These are phyloP conservation scores for Platysternon megacephalum DNA, from an alignment of 2,113 vertebrate genomes.

Conservation along the genomic window DNA sequence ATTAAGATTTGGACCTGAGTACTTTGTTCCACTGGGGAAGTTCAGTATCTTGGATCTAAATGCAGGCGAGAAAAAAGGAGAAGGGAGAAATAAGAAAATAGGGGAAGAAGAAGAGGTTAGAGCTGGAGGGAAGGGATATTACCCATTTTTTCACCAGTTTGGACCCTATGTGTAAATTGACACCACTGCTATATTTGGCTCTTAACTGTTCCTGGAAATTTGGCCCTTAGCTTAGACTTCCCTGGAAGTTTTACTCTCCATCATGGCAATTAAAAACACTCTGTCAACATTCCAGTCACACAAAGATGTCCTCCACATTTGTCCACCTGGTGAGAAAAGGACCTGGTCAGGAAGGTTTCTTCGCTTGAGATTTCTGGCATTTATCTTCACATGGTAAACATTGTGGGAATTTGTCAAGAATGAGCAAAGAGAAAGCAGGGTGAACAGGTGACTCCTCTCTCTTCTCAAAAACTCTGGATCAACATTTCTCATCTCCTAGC, in stretches of 20 bases:
- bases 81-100: background rate
- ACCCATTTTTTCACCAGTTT: background rate
- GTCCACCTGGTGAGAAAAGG: background rate
- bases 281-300: background rate
- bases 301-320: background rate
- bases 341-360: background rate
- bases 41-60: background rate
- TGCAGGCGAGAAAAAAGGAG: background rate
- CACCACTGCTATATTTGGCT: background rate
- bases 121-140: background rate
- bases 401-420: background rate
- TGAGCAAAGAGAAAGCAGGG: background rate
- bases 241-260: background rate
- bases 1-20: background rate
- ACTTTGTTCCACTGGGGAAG: background rate
- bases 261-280: background rate
- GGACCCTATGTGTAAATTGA: background rate
- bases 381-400: background rate
- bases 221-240: background rate
- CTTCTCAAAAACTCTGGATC: background rate
- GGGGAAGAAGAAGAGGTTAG: background rate
- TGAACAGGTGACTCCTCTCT: background rate
- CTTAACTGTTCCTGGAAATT: background rate
- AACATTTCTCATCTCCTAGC: background rate
- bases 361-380: background rate